Evolutionary conservation across 2,888 invertebrate species (phyloP).

Genomic region (Erebia palarica): DNA sequence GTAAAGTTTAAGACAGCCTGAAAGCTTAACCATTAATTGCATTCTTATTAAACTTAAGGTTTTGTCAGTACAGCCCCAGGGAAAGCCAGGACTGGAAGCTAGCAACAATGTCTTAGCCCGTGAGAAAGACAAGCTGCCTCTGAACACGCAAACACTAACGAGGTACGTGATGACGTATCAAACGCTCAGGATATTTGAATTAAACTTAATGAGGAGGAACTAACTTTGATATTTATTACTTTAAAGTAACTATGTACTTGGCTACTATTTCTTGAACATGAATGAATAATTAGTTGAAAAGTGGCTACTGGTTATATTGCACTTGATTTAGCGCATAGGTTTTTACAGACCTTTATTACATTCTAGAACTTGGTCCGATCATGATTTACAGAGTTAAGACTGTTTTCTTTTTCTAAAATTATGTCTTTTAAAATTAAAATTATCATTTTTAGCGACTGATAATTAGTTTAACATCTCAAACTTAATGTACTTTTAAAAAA

Average conservation of each 20-base stretch:
- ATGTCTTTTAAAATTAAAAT: too few relatives aligned
- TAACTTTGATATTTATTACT: constrained; percentile 26
- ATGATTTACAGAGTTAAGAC: too few relatives aligned
- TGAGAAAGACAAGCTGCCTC: constrained; percentile 34
- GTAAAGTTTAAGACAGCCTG: not conserved
- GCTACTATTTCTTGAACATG: constrained; percentile 7
- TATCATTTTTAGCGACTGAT: too few relatives aligned
- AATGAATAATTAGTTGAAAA: not conserved
- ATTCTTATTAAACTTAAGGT: constrained; percentile 3
- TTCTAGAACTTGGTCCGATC: too few relatives aligned
- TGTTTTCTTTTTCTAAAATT: too few relatives aligned
- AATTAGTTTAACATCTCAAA: too few relatives aligned
- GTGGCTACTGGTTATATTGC: not conserved
- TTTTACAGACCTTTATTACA: too few relatives aligned
- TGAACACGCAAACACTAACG: constrained; percentile 36
- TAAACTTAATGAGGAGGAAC: constrained; percentile 30
- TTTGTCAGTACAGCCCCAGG: constrained; percentile 8
- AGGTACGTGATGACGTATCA: constrained; percentile 37
- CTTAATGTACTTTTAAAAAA: too few relatives aligned
- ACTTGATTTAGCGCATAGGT: not conserved
- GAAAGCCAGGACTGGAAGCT: constrained; percentile 22
- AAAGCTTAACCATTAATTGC: not conserved
- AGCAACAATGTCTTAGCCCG: constrained; percentile 17
- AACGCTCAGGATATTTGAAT: constrained; percentile 32
- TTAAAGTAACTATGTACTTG: constrained; percentile 9